Conservation (phyloP, 2,113 vertebrate genomes). For the Bungarus multicinctus region DNA sequence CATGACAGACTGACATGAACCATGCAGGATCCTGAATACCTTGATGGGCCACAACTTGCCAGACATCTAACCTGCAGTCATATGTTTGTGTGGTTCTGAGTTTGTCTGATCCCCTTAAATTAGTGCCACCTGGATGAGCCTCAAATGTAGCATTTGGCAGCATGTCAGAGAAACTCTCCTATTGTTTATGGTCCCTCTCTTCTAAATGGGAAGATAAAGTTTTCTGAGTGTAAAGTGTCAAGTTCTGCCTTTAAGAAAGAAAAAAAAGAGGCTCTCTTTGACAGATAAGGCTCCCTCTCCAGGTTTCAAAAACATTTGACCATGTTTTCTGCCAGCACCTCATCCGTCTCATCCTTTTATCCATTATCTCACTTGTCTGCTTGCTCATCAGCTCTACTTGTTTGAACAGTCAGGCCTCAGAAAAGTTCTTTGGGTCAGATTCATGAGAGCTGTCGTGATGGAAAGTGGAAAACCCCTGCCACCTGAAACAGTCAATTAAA, state of each 20-base stretch:
- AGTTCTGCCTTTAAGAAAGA: constrained; percentile 60
- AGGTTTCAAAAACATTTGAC: constrained; percentile 72
- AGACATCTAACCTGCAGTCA: neutral
- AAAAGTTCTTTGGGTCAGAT: neutral
- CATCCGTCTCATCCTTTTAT: constrained; percentile 78
- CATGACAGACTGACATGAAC: neutral
- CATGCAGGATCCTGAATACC: neutral
- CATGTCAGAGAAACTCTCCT: constrained; percentile 64
- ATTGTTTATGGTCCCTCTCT: constrained; percentile 53
- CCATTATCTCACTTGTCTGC: constrained; percentile 72
- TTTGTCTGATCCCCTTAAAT: neutral
- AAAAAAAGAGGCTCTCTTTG: constrained; percentile 53
- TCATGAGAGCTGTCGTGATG: neutral
- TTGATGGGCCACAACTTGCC: neutral
- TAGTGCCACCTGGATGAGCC: constrained; percentile 1
- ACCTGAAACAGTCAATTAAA: neutral
- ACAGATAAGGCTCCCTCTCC: constrained; percentile 68
- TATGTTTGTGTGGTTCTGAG: neutral
- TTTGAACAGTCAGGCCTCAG: constrained; percentile 56
- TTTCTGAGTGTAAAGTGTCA: constrained; percentile 64
- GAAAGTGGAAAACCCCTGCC: neutral
- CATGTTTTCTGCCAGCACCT: constrained; percentile 74
- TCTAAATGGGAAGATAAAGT: constrained; percentile 69
- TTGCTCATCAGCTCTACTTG: constrained; percentile 70
- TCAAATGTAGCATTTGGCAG: constrained; percentile 46